Base-by-base conservation (phyloP, 30 jellyfish, hydroid and myxozoan genomes). In the Aurelia sp. region DNA sequence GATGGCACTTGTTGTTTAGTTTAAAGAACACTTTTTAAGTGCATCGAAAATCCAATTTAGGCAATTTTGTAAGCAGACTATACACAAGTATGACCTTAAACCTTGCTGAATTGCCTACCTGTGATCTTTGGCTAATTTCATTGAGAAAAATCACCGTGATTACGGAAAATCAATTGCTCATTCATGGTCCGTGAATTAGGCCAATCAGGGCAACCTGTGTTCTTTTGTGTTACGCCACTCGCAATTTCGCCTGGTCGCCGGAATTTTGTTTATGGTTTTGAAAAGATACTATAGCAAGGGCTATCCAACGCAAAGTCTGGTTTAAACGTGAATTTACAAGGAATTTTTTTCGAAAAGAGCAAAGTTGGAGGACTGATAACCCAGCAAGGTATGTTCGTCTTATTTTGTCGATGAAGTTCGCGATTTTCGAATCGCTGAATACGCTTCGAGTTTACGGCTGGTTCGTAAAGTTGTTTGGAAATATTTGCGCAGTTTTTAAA, bases 21-120 rank as follows among this genome's bases (percentile, higher is more conserved):
- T 37, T 37, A 37, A 37, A 37, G 50, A 37, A 37, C 50, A 37
- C 50, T 37, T 17, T 4, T 19, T 63, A 63, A 63, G 11, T 63
- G 74, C 74, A 63, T 63, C 35, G 27, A 12, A 19, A 12, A 63
- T 63, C 27, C 74, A 63, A 63, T 63, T 63, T 63, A 18, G 74
- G 15, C 74, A 63, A 63, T 63, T 19, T 63, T 16, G 47, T 41
- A 58, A 80, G 41, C 73, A 53, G 78, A 80, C 78, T 66, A 80
- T 55, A 67, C 48, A 19, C 82, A 52, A 41, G 47, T 81, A 80
- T 80, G 90, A 80, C 90, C 90, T 80, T 80, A 80, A 80, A 63
- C 17, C 71, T 48, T 4, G 41, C 11, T 77, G 88, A 77, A 77
- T 77, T 73, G 68, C 31, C 82, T 71, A 80, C 90, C 90, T 53